Evolutionary conservation across 2,113 vertebrate genomes (phyloP), one percentile per base, ranked within the genome.

Genomic region (Pipa parva): DNA sequence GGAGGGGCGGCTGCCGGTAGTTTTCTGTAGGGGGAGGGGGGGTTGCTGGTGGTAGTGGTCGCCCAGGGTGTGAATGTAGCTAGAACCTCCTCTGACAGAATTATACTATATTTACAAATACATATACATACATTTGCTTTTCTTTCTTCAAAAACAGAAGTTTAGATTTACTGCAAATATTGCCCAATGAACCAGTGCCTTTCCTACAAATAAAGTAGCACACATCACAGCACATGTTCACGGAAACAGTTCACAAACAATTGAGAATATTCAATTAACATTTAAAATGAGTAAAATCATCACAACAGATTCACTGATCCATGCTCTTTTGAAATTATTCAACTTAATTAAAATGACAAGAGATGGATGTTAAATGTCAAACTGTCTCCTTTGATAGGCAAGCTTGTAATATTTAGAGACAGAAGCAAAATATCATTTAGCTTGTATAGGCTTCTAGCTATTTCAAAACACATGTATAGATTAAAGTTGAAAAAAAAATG

Each of bases 261-360:
- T 55, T 64, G 36, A 24, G 63, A 56, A 42, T 56, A 56, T 64
- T 51, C 36, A 56, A 56, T 64, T 56, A 64, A 64, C 63, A 64
- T 64, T 64, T 64, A 64, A 51, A 56, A 64, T 64, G 17, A 29
- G 31, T 54, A 63, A 63, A 39, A 52, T 18, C 51, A 39, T 37
- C 36, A 56, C 63, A 55, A 64, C 22, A 28, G 54, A 52, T 42
- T 26, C 63, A 64, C 25, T 56, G 63, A 25, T 56, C 63, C 51
- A 27, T 64, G 11, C 17, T 18, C 21, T 56, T 29, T 31, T 17
- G 36, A 56, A 64, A 64, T 64, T 45, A 45, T 42, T 42, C 50
- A 22, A 37, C 36, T 56, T 64, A 64, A 64, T 64, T 64, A 64
- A 64, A 56, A 64, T 64, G 63, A 64, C 63, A 55, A 29, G 26